These are phyloP conservation scores for Rhagologus leucostigma DNA, from an alignment of 2,113 vertebrate species.

Conservation along the genomic window DNA sequence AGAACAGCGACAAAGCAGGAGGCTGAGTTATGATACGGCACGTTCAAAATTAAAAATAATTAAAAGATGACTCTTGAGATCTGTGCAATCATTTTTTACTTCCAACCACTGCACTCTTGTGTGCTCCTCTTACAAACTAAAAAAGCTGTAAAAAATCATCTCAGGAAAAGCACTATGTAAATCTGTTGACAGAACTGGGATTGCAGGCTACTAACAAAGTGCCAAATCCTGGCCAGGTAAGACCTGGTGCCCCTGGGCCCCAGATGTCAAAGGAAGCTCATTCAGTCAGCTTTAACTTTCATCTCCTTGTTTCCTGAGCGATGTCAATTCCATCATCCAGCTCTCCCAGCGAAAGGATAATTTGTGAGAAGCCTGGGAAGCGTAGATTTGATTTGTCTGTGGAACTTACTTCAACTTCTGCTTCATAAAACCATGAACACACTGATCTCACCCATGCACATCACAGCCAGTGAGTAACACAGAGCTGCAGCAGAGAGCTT, in stretches of 20 bases:
- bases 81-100: not conserved
- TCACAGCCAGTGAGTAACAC: not conserved
- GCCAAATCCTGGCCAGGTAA: not conserved
- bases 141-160: not conserved
- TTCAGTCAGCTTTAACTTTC: not conserved
- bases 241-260: not conserved
- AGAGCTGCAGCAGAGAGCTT: not conserved
- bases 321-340: not conserved
- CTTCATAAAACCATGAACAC: not conserved
- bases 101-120: not conserved
- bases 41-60: not conserved
- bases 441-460: not conserved
- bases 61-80: not conserved
- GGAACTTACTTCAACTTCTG: not conserved
- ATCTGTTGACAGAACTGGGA: not conserved
- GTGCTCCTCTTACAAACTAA: not conserved
- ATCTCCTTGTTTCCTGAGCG: not conserved
- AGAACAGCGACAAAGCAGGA: not conserved
- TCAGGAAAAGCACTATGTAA: not conserved
- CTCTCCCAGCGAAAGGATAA: not conserved
- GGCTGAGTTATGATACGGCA: not conserved
- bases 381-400: not conserved
- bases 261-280: not conserved
- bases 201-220: not conserved
- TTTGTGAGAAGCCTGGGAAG: not conserved